Base-by-base conservation (phyloP, 2,113 vertebrate genomes). In the Aplodontia rufa region DNA sequence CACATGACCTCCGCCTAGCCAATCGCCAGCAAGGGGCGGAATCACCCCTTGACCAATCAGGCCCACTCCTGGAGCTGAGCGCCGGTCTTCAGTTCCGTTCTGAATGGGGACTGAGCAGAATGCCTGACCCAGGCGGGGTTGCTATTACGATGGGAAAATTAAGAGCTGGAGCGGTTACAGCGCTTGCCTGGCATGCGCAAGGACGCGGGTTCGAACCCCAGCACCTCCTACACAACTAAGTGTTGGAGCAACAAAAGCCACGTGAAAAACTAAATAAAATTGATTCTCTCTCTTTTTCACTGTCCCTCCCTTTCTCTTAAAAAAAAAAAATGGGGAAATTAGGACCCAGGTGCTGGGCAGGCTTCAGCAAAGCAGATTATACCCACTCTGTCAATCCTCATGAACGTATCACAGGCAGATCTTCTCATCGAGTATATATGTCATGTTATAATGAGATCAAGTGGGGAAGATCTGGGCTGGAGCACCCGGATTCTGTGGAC, bases 301-400 rank as follows among this genome's bases (percentile, higher is more conserved):
- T n/a, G n/a, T n/a, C n/a, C n/a, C n/a, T n/a, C n/a, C n/a, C n/a
- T n/a, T n/a, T n/a, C n/a, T n/a, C n/a, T n/a, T n/a, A n/a, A n/a
- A n/a, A n/a, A n/a, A n/a, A n/a, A 5, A 22, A 16, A 42, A 8
- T 5, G 11, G 2, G 13, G 8, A 1, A 35, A 8, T 30, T 1
- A 8, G 6, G 47, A 9, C 14, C 0, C 9, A 16, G 92, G 55
- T 49, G 13, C 47, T 16, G 20, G 35, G 22, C 16, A 16, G 32
- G 19, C 60, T 30, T 55, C 3, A 28, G 91, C 45, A 45, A 80
- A 72, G 47, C 68, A 16, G 22, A 32, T 13, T 40, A 3, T 17
- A 32, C 22, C 19, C 24, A 30, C 51, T 42, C 58, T 79, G 79
- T 93, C 76, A 68, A n/a, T 69, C 40, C 91, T 55, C 72, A 0